Base-by-base conservation (phyloP, 2,113 vertebrate genomes). In the Ifrita kowaldi region DNA sequence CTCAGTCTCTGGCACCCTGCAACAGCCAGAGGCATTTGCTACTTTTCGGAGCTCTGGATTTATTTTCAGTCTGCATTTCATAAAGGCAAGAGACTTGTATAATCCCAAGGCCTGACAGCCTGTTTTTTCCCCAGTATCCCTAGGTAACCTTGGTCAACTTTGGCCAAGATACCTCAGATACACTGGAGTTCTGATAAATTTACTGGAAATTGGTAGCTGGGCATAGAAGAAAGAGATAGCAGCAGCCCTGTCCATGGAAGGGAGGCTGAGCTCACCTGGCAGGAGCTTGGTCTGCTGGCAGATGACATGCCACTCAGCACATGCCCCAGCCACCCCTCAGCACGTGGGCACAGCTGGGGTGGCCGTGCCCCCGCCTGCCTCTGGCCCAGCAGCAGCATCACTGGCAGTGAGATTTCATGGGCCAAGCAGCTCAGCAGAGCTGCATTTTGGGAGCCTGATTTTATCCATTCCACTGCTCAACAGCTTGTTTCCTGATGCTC, bases 301-400 rank as follows among this genome's bases (percentile, higher is more conserved):
- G 37, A 28, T 1, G 19, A 57, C 1, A 1, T 16, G 39, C 13
- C 59, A 69, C 27, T 42, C 2, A 6, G 57, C 64, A 55, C 5
- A 9, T 7, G 12, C 37, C 30, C 33, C 19, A 28, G 71, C 16
- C 67, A 47, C 33, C 33, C 22, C 52, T 56, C 16, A 10, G 78
- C 68, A 53, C 0, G 0, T 8, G 47, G 65, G 57, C 42, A 80
- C 47, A 55, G 60, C 70, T 30, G 20, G 35, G 13, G 33, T n/a
- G 39, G 18, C 62, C 2, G 0, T 1, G 4, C 22, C 55, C 12
- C 32, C 0, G 0, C 57, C 41, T 75, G 60, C 50, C 37, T 74
- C 80, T 68, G 67, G 57, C 53, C 53, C 42, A 55, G 69, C 32
- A 52, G 39, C 7, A 2, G 28, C 55, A 75, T 1, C 24, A 2